These are phyloP conservation scores for Exaiptasia diaphana DNA, from an alignment of 64 coral and sea anemone species.

Conservation along the genomic window DNA sequence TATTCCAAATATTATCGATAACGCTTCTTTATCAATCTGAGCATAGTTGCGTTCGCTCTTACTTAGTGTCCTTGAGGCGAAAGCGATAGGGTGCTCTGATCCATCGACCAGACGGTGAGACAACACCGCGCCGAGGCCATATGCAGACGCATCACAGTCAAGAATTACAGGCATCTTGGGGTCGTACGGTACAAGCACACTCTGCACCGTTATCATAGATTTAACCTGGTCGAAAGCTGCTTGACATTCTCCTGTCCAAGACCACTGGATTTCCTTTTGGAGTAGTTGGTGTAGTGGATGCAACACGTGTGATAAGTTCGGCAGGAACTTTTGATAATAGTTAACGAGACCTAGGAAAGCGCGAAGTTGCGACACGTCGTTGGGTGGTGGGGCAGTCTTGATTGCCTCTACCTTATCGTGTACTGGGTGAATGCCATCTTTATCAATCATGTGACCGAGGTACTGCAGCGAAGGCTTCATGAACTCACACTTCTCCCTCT, in stretches of 20 bases:
- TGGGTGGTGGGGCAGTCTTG: neutral
- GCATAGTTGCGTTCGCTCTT: slow-evolving; percentile 7
- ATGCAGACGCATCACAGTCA: neutral
- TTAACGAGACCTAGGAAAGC: neutral
- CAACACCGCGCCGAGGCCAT: slow-evolving; percentile 28
- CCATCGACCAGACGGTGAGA: slow-evolving; percentile 12
- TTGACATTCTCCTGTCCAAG: neutral
- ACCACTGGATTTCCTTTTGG: slow-evolving; percentile 2
- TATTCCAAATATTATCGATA: slow-evolving; percentile 22
- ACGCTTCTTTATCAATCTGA: slow-evolving; percentile 35
- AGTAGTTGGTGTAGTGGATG: slow-evolving; percentile 23
- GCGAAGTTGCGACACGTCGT: neutral
- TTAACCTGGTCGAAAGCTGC: slow-evolving; percentile 26
- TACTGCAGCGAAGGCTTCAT: slow-evolving; percentile 2
- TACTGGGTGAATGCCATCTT: neutral
- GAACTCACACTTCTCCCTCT: slow-evolving; percentile 4
- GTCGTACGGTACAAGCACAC: slow-evolving; percentile 18
- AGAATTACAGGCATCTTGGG: slow-evolving; percentile 8
- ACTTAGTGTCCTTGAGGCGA: slow-evolving; percentile 29
- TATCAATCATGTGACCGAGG: neutral
- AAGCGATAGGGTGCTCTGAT: slow-evolving; percentile 17
- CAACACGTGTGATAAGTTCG: slow-evolving; percentile 10
- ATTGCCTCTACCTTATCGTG: slow-evolving; percentile 25
- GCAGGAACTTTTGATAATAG: slow-evolving; percentile 43
- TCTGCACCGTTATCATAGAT: slow-evolving; percentile 1